Evolutionary conservation across 1,140 invertebrate genomes (phyloP).

Genomic region (Metopolophium dirhodum): DNA sequence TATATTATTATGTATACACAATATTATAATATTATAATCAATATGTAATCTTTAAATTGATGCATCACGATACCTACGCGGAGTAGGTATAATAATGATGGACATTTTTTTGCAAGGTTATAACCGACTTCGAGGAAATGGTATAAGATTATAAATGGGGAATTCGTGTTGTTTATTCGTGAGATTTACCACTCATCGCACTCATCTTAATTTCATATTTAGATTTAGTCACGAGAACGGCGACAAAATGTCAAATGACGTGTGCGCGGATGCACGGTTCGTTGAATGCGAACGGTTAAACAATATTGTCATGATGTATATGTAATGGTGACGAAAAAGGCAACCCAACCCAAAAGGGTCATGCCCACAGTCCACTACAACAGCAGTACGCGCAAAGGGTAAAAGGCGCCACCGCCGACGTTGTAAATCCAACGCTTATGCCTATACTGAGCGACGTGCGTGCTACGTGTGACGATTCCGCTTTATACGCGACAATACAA

Average conservation of each 20-base stretch:
- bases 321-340: background rate
- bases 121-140: background rate
- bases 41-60: slow-evolving; percentile 11
- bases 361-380: background rate
- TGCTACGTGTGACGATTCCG: background rate
- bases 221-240: background rate
- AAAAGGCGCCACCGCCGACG: background rate
- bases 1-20: background rate
- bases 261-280: background rate
- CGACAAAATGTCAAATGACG: background rate
- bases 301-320: background rate
- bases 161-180: background rate
- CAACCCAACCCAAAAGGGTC: background rate
- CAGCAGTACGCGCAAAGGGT: background rate
- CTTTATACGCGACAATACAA: background rate
- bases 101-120: slow-evolving; percentile 5
- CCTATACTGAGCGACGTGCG: background rate
- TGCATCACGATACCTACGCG: background rate
- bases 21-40: background rate
- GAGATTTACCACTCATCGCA: background rate
- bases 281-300: background rate
- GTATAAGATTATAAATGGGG: background rate
- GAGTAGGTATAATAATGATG: too few species aligned
- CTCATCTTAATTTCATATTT: too few species aligned
- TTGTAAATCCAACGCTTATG: background rate